Evolutionary conservation across 2,113 vertebrate species (phyloP).

Genomic region (Mola mola): DNA sequence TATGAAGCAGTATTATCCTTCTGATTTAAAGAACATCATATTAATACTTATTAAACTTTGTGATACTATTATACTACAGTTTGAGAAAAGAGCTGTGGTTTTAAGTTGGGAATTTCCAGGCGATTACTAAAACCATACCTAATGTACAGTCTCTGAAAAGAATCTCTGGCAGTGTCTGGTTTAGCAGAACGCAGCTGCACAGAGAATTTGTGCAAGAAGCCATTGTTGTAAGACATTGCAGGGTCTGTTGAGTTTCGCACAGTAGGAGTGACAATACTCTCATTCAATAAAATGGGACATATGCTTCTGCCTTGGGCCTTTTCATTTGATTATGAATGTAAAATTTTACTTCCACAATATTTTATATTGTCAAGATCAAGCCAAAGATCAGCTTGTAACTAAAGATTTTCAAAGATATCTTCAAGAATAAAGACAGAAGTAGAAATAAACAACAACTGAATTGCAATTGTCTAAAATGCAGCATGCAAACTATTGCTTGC

Average conservation of each 20-base stretch:
- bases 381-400: constrained; percentile 7
- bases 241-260: constrained; percentile 56
- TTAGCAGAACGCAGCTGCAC: constrained; percentile 59
- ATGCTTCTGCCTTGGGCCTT: constrained; percentile 34
- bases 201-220: constrained; percentile 61
- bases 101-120: constrained; percentile 64
- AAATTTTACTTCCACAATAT: too few species aligned
- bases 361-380: constrained; percentile 42
- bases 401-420: not conserved
- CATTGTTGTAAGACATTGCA: constrained; percentile 75
- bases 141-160: constrained; percentile 58
- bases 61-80: constrained; percentile 30
- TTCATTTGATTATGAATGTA: constrained; percentile 44
- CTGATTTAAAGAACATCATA: not conserved
- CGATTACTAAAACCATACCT: constrained; percentile 58
- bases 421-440: not conserved
- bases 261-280: constrained; percentile 69
- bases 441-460: not conserved
- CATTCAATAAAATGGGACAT: constrained; percentile 57
- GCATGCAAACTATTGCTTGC: constrained; percentile 2
- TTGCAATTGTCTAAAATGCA: not conserved
- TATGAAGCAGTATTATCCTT: too few species aligned
- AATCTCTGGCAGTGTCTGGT: constrained; percentile 63
- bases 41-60: constrained; percentile 18
- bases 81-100: constrained; percentile 33